Evolutionary conservation across 1,140 invertebrate genomes (phyloP), one percentile per base, ranked within the genome.

Genomic region (Proctacanthus coquilletti): DNA sequence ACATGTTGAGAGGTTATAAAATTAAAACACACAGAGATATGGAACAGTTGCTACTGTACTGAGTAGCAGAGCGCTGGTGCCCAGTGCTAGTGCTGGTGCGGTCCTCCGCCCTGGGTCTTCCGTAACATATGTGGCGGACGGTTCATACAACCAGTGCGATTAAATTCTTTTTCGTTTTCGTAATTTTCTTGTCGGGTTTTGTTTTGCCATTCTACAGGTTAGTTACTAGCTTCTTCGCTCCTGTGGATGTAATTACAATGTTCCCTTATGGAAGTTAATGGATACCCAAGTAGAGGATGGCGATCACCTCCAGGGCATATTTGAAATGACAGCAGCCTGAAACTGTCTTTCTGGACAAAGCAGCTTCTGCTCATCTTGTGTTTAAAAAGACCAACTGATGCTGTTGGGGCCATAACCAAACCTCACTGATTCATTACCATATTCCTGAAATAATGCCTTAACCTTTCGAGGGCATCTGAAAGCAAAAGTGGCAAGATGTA

Each of bases 11-110:
- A 15, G 17, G 30, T 32, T 32, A 32, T 32, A 32, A 32, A 32
- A 32, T 32, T 32, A 32, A 32, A 32, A 32, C 30, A 32, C 30
- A 32, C 30, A 32, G 30, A 32, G 13, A 32, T 27, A 32, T 32
- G 30, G 13, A 13, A 13, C 13, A 32, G 5, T 32, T 32, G 30
- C 30, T 32, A 32, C 30, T 32, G 30, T 32, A 32, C 30, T n/a
- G n/a, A n/a, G n/a, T n/a, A n/a, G n/a, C n/a, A n/a, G n/a, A n/a
- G n/a, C n/a, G n/a, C n/a, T n/a, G n/a, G n/a, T n/a, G n/a, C n/a
- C n/a, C n/a, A n/a, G n/a, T n/a, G n/a, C n/a, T n/a, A n/a, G n/a
- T n/a, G n/a, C n/a, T n/a, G n/a, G n/a, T n/a, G n/a, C n/a, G n/a
- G n/a, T n/a, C n/a, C n/a, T n/a, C n/a, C n/a, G n/a, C n/a, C n/a